A percentile compares a stretch with the other conserved stretches of the same genome.
phyloP scores from a whole-genome alignment of 2,888 invertebrate species.

The Coelopa pilipes region DNA sequence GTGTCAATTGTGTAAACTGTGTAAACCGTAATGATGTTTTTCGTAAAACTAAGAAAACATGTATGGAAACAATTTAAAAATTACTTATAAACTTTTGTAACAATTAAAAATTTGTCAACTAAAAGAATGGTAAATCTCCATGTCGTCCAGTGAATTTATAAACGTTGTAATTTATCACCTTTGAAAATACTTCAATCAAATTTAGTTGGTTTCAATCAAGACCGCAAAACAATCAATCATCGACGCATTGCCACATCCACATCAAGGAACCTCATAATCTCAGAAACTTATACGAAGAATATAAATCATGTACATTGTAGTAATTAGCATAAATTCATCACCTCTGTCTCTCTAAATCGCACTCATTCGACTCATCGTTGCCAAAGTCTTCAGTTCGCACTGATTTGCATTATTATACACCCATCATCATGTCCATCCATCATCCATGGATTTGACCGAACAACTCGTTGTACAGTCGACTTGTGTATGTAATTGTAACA shows the following conservation, averaged over 20 bases:
- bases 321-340: neutral
- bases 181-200: neutral
- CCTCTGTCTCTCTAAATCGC: neutral
- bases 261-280: conserved; percentile 31
- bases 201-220: neutral
- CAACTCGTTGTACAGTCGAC: neutral
- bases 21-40: neutral
- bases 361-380: conserved; percentile 27
- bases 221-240: conserved; percentile 18
- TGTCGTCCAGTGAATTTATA: conserved; percentile 25
- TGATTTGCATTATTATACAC: no score
- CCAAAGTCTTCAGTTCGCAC: conserved; percentile 2
- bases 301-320: conserved; percentile 4
- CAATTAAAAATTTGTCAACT: neutral
- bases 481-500: conserved; percentile 27
- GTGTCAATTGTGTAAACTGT: no score
- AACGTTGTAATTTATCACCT: neutral
- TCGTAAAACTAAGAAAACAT: neutral
- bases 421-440: no score
- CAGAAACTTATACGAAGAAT: neutral
- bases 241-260: conserved; percentile 31
- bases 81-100: no score
- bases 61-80: neutral
- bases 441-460: no score
- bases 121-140: neutral